Percentiles rank a stretch among this genome's conserved stretches.
Evolutionary conservation across 2,797 vertebrate species (phyloP).

Genomic region (Holocentrus rufus): DNA sequence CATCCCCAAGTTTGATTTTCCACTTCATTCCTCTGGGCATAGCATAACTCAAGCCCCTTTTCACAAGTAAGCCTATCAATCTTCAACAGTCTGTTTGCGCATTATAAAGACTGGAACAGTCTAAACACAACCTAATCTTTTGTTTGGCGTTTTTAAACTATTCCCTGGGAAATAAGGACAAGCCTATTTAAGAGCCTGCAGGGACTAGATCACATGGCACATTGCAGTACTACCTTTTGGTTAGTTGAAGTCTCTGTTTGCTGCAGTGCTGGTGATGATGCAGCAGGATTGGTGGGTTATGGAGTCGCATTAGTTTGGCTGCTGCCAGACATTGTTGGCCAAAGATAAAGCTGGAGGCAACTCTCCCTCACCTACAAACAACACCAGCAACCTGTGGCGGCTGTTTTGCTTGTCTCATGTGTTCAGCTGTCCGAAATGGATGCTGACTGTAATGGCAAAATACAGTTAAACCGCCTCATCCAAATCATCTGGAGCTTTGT

Average conservation of each 20-base stretch:
- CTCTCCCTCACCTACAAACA: slow-evolving; percentile 44
- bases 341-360: slow-evolving; percentile 28
- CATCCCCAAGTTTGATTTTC: not conserved
- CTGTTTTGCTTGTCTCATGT: slow-evolving; percentile 57
- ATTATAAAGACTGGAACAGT: not conserved
- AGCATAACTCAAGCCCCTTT: not conserved
- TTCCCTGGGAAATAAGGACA: not conserved
- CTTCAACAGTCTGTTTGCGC: not conserved
- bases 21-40: not conserved
- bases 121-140: not conserved
- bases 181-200: not conserved
- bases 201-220: not conserved
- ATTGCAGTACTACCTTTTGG: slow-evolving; percentile 33
- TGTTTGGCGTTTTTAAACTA: not conserved
- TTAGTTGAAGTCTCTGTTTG: slow-evolving; percentile 29
- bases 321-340: slow-evolving; percentile 37
- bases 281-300: slow-evolving; percentile 26
- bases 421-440: slow-evolving; percentile 68
- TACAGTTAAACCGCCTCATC: slow-evolving; percentile 54
- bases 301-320: slow-evolving; percentile 27
- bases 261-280: slow-evolving; percentile 25
- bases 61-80: not conserved
- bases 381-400: slow-evolving; percentile 34
- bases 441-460: slow-evolving; percentile 61
- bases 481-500: slow-evolving; percentile 62